Evolutionary conservation across 2,113 vertebrate species (phyloP), one percentile per base, ranked within the genome.

Genomic region (Myotis brandtii): DNA sequence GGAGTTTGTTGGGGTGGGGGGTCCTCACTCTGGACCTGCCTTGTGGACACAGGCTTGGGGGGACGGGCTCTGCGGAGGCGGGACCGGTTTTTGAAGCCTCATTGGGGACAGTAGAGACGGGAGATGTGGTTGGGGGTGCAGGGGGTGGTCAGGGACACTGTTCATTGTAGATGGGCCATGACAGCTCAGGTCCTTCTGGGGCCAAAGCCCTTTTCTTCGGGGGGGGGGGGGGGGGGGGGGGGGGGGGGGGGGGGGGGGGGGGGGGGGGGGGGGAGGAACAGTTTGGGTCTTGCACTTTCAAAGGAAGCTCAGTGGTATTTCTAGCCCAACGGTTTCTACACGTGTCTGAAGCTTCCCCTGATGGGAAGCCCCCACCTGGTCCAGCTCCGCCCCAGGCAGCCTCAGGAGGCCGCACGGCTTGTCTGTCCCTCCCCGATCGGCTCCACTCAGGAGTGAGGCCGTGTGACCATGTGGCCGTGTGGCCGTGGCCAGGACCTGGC

Each of bases 291-390:
- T 69, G 62, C 75, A 16, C 62, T 95, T 91, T 76, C 46, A 62
- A 14, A 94, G 95, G 91, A 95, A 95, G 77, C 27, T 14, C 80
- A 2, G 17, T 10, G 73, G 54, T 73, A 79, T 92, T 93, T 96
- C 92, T 72, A 48, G 83, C 43, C 67, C 88, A 11, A 5, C 5
- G 0, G 73, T 93, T 96, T 95, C 85, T 75, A 3, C 56, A n/a
- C 6, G 0, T 86, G 77, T 52, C 82, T 23, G 40, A 40, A 0
- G 69, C 21, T 16, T 48, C 43, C 30, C 20, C n/a, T 8, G 40
- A 9, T 1, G 1, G 2, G n/a, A 32, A 50, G 54, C 64, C 6
- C 34, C 50, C 3, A 37, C 76, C 46, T 30, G 20, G 27, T 17
- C 43, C 9, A 64, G 20, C 43, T 87, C 16, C 56, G 69, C 32